A percentile compares a stretch with the other conserved stretches of the same genome.
Conservation (phyloP, 2,113 vertebrate species). For the Hypocryptadius cinnamomeus region DNA sequence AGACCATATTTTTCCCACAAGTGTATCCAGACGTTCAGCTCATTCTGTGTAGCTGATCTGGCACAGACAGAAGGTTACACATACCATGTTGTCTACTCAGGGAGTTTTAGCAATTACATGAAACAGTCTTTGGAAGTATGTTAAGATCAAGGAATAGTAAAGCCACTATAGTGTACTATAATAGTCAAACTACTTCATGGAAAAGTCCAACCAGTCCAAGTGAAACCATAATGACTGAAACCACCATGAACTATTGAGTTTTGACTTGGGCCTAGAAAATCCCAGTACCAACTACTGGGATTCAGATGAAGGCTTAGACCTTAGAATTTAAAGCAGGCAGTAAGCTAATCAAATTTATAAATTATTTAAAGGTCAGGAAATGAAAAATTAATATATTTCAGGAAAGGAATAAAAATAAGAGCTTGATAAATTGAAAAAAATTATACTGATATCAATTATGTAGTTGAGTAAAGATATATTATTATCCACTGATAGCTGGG, state of each 20-base stretch:
- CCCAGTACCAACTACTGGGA: not conserved
- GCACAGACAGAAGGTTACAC: not conserved
- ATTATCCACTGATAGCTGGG: not conserved
- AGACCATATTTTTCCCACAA: not conserved
- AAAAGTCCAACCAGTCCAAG: not conserved
- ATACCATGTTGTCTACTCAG: not conserved
- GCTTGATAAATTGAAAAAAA: constrained; percentile 2
- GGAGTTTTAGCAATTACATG: not conserved
- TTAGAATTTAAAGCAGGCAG: not conserved
- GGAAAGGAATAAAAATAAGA: constrained; percentile 4
- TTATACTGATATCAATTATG: not conserved
- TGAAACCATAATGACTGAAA: not conserved
- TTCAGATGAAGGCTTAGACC: not conserved
- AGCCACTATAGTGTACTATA: not conserved
- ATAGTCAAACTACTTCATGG: not conserved
- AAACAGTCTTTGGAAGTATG: not conserved
- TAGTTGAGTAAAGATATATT: not conserved
- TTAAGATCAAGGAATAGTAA: not conserved
- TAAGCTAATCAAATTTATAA: constrained; percentile 28
- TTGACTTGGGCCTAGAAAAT: not conserved
- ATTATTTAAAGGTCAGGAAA: constrained; percentile 23
- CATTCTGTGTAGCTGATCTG: not conserved
- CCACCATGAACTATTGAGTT: not conserved
- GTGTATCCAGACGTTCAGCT: not conserved
- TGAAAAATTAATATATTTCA: constrained; percentile 30